Conservation (phyloP, 2,113 vertebrate species). For the Cyanoliseus patagonus region DNA sequence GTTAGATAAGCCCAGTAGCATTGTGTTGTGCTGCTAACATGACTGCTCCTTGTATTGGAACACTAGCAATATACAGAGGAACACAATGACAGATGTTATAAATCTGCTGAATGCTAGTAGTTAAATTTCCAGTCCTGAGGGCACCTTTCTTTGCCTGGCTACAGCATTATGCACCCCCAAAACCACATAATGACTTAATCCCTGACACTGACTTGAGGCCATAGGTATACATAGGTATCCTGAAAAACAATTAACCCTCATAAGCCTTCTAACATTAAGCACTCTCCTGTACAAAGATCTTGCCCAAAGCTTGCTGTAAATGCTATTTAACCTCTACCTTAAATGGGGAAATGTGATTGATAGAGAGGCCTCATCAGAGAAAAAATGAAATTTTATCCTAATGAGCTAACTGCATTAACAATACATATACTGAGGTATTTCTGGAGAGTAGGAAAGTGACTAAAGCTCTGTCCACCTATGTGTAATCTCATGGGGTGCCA, state of each 20-base stretch:
- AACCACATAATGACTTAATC: background rate
- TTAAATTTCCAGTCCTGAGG: background rate
- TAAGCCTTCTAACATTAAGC: background rate
- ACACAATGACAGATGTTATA: background rate
- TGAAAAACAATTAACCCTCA: background rate
- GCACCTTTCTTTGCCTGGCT: background rate
- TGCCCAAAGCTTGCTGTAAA: background rate
- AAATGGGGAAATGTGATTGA: background rate
- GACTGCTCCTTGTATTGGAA: background rate
- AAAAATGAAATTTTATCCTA: background rate
- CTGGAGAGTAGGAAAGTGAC: background rate
- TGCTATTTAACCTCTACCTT: background rate
- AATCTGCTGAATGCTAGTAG: background rate
- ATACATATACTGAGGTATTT: background rate
- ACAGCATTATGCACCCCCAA: background rate
- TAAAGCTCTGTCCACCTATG: background rate
- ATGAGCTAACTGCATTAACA: background rate
- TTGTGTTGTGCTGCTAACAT: accelerated
- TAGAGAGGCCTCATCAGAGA: background rate
- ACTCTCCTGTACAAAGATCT: background rate
- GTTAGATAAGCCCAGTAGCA: background rate
- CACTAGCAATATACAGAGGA: background rate
- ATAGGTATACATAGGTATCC: background rate
- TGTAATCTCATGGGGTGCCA: background rate
- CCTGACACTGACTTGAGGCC: background rate